Percentiles rank a stretch among this genome's conserved stretches.
Conservation (phyloP, 2,888 invertebrate species). For the Metallyticus violacea region DNA sequence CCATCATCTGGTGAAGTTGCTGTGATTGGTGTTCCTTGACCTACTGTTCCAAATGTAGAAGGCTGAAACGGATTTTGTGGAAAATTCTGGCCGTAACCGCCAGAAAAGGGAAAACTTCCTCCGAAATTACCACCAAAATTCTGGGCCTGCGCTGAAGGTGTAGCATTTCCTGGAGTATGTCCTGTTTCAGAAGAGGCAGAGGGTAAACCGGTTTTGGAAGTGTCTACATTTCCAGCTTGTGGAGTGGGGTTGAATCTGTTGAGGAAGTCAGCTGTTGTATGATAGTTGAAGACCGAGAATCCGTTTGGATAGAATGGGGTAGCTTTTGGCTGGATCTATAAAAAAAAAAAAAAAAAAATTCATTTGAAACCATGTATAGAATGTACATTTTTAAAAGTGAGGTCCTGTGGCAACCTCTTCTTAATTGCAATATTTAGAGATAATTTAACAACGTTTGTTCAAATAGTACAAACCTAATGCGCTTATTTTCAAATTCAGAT, state of each 20-base stretch:
- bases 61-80: neutral
- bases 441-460: too few species aligned
- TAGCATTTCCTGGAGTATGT: neutral
- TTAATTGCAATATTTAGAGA: too few species aligned
- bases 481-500: too few species aligned
- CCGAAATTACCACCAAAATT: neutral
- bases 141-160: neutral
- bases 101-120: neutral
- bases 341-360: too few species aligned
- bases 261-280: neutral
- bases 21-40: neutral
- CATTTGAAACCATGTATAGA: too few species aligned
- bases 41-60: neutral
- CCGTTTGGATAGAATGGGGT: neutral
- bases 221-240: neutral
- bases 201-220: neutral
- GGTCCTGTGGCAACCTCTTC: too few species aligned
- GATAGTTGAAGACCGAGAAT: neutral
- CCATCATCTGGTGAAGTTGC: neutral
- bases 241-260: neutral
- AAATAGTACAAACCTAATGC: too few species aligned
- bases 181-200: neutral
- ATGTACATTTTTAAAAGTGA: too few species aligned
- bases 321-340: neutral
- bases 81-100: neutral